Percentiles rank a stretch among this genome's conserved stretches.
phyloP scores from a whole-genome alignment of 2,113 vertebrate species.

The Alligator mississippiensis region DNA sequence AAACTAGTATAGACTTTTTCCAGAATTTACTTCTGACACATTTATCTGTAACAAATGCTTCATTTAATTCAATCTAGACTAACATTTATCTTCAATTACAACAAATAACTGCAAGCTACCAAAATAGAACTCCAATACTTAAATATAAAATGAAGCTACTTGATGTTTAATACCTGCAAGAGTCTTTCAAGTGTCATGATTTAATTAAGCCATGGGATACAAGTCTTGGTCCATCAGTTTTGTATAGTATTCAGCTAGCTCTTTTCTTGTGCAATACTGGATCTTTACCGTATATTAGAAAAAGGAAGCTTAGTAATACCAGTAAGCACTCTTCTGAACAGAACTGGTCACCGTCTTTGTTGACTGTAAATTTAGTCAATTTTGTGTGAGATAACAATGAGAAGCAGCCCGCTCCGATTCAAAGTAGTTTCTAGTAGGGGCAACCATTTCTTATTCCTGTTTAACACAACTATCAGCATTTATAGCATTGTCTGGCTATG shows the following conservation, averaged over 20 bases:
- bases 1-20: not conserved
- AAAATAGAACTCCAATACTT: not conserved
- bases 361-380: not conserved
- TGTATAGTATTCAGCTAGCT: not conserved
- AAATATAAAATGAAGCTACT: not conserved
- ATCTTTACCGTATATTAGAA: not conserved
- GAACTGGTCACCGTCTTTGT: not conserved
- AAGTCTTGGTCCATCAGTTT: not conserved
- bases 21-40: not conserved
- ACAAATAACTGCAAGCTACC: not conserved
- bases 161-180: not conserved
- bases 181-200: not conserved
- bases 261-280: not conserved
- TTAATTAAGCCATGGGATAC: not conserved
- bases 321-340: not conserved
- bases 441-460: not conserved
- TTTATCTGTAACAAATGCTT: not conserved
- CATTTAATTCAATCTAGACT: not conserved
- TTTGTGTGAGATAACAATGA: not conserved
- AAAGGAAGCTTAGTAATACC: not conserved
- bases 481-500: not conserved
- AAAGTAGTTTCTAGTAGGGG: not conserved
- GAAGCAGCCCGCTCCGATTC: not conserved
- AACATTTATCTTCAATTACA: not conserved
- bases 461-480: not conserved